These are phyloP conservation scores for Drosophila novamexicana DNA, from an alignment of 1,140 invertebrate species.

Conservation along the genomic window DNA sequence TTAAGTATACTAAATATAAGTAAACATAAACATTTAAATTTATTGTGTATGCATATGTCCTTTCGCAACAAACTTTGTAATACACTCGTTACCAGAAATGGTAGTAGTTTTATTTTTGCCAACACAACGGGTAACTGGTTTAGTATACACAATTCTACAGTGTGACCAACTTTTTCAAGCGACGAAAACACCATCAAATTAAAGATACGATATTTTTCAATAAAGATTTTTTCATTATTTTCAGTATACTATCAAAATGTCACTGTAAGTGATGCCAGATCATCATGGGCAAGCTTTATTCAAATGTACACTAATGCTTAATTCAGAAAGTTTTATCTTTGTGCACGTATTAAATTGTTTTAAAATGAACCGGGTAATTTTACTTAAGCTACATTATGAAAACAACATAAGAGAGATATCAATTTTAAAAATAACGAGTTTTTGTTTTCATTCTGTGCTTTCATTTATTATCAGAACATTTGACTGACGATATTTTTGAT, in stretches of 20 bases:
- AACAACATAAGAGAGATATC: no score
- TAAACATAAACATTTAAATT: constrained; percentile 1
- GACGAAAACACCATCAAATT: not conserved
- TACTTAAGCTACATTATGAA: no score
- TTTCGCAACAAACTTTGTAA: constrained; percentile 8
- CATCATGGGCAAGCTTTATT: not conserved
- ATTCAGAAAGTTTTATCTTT: not conserved
- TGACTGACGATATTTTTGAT: no score
- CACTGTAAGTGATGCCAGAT: not conserved
- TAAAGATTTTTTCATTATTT: not conserved
- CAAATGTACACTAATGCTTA: not conserved
- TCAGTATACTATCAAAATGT: not conserved
- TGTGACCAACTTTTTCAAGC: constrained; percentile 18
- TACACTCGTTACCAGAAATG: constrained; percentile 25
- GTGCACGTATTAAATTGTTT: not conserved
- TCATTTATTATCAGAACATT: no score
- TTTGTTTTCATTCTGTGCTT: no score
- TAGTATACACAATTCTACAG: constrained; percentile 38
- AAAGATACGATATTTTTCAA: not conserved
- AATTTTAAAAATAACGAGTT: no score
- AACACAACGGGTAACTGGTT: constrained; percentile 28
- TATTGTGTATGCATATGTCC: not conserved
- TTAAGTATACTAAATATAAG: constrained; percentile 1
- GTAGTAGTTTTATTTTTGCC: constrained; percentile 20
- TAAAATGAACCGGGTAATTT: no score